Conservation (phyloP, 2,888 invertebrate genomes). For the Odontothrips loti region DNA sequence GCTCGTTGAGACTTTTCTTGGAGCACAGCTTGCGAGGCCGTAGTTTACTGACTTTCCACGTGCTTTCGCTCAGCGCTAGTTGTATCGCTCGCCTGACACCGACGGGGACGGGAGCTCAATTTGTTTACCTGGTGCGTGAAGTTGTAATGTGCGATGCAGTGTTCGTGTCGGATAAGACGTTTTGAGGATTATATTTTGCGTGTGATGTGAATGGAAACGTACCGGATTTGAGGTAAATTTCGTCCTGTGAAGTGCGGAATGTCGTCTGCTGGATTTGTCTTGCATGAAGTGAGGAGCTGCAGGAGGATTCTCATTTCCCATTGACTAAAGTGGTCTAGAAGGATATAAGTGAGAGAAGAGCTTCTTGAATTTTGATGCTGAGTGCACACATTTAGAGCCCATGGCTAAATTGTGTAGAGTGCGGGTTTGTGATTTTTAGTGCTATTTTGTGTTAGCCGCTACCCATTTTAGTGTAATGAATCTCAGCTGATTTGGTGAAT, state of each 20-base stretch:
- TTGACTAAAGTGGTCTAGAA: background rate
- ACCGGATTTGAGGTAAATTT: background rate
- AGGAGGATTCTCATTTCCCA: background rate
- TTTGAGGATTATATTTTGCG: background rate
- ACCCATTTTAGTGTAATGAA: background rate
- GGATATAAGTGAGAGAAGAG: background rate
- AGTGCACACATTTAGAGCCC: background rate
- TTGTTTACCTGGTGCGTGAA: constrained; percentile 13
- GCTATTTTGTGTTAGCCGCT: background rate
- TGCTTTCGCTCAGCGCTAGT: background rate
- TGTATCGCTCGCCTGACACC: constrained; percentile 9
- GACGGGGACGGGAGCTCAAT: constrained; percentile 20
- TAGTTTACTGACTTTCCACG: constrained; percentile 2
- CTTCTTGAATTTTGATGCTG: background rate
- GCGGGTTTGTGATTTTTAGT: background rate
- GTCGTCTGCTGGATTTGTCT: background rate
- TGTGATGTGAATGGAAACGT: constrained; percentile 1
- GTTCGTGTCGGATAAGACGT: background rate
- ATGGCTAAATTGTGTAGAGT: background rate
- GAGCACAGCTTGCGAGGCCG: background rate
- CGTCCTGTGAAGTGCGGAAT: background rate
- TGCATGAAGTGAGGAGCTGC: background rate
- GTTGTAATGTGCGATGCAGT: constrained; percentile 18
- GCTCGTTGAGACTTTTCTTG: background rate
- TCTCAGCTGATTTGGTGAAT: background rate